phyloP scores from a whole-genome alignment of 2,888 invertebrate species.

The Tryphoninae sp. region DNA sequence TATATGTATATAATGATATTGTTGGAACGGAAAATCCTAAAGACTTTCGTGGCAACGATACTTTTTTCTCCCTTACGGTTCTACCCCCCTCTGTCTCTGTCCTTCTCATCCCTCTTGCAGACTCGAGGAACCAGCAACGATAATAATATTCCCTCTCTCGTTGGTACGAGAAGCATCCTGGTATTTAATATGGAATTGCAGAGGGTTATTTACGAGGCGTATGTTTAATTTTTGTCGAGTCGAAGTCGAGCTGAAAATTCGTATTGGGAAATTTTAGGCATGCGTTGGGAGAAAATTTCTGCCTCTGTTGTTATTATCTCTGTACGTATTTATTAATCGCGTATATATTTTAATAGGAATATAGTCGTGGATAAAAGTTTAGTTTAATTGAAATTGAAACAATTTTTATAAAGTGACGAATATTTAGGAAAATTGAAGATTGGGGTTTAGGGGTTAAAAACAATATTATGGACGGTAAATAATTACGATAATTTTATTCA shows the following conservation, averaged over 20 bases:
- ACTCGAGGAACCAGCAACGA: conserved; percentile 7
- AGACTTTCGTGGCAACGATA: conserved; percentile 19
- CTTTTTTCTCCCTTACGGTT: not conserved
- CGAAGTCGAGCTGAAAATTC: not conserved
- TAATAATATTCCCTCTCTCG: conserved; percentile 25
- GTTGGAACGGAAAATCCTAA: not conserved
- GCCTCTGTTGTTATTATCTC: conserved; percentile 25
- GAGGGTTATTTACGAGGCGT: conserved; percentile 23
- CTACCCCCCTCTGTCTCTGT: too few species aligned
- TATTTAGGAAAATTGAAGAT: too few species aligned
- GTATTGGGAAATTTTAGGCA: conserved; percentile 20
- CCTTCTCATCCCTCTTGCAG: not conserved
- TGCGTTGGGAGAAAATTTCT: conserved; percentile 27
- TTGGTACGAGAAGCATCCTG: conserved; percentile 10
- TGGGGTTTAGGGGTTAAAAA: too few species aligned
- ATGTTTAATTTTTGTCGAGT: conserved; percentile 8
- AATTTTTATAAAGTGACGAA: too few species aligned
- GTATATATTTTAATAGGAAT: not conserved
- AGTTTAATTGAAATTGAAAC: too few species aligned
- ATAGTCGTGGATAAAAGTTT: too few species aligned
- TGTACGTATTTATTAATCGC: conserved; percentile 31
- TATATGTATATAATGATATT: not conserved
- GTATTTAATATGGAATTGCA: conserved; percentile 39
- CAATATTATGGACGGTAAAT: too few species aligned
- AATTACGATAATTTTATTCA: too few species aligned